These are phyloP conservation scores for Sebastes taczanowskii DNA, from an alignment of 2,797 vertebrate species.

Conservation along the genomic window DNA sequence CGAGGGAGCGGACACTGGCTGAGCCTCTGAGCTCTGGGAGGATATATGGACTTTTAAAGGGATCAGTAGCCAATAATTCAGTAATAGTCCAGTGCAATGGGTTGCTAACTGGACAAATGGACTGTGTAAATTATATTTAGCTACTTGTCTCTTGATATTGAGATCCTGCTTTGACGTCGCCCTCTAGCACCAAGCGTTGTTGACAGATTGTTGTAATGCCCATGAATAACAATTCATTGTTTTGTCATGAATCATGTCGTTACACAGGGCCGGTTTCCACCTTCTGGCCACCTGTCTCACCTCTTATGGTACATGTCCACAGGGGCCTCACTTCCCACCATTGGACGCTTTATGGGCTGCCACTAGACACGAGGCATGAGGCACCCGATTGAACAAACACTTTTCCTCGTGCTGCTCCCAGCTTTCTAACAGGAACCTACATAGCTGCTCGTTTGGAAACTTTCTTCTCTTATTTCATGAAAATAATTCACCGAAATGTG, in stretches of 20 bases:
- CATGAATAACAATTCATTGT: neutral
- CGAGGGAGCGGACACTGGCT: slow-evolving; percentile 51
- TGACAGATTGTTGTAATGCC: neutral
- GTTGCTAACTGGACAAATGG: neutral
- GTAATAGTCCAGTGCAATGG: neutral
- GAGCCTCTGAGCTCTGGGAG: slow-evolving; percentile 21
- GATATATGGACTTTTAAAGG: neutral
- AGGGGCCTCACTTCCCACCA: too few relatives aligned
- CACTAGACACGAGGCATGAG: too few relatives aligned
- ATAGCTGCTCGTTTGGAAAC: too few relatives aligned
- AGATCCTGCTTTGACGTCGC: neutral
- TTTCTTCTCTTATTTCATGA: too few relatives aligned
- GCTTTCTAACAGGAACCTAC: too few relatives aligned
- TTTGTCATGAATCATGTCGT: neutral
- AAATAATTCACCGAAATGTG: too few relatives aligned
- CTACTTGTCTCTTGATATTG: neutral
- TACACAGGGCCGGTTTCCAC: neutral
- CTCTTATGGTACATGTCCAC: too few relatives aligned
- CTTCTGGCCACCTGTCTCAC: too few relatives aligned
- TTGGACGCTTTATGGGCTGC: too few relatives aligned
- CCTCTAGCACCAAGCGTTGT: neutral
- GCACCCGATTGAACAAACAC: too few relatives aligned
- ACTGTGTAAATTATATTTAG: neutral
- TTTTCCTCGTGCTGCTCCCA: too few relatives aligned
- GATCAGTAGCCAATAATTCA: neutral